Conservation (phyloP, 2,888 invertebrate species). For the Scaptomyza parva region DNA sequence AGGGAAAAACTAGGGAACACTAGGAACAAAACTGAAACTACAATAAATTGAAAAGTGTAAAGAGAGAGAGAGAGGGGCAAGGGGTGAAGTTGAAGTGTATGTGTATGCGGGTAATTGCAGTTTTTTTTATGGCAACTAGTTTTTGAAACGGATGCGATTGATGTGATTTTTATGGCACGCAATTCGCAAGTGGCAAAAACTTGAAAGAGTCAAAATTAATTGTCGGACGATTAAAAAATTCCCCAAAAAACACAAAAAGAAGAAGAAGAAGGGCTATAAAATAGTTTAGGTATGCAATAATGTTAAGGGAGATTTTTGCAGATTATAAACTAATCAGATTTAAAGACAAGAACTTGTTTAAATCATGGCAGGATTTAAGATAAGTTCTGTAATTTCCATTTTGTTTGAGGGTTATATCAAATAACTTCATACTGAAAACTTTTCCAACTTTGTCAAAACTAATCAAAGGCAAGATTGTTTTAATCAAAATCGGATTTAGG, state of each 20-base stretch:
- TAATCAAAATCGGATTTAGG: too few relatives aligned
- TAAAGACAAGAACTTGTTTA: too few relatives aligned
- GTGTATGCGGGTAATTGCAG: slow-evolving; percentile 68
- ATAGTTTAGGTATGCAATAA: too few relatives aligned
- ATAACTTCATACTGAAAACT: not conserved
- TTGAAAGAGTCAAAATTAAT: slow-evolving; percentile 25
- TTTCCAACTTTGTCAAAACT: too few relatives aligned
- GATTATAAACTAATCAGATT: too few relatives aligned
- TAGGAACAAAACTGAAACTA: slow-evolving; percentile 22
- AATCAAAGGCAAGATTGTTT: too few relatives aligned
- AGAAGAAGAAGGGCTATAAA: too few relatives aligned
- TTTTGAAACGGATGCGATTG: slow-evolving; percentile 74
- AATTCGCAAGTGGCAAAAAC: slow-evolving; percentile 36
- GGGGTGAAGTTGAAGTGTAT: not conserved
- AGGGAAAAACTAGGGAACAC: too few relatives aligned
- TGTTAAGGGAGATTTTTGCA: too few relatives aligned
- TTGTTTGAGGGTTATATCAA: too few relatives aligned
- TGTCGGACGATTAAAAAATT: slow-evolving; percentile 2
- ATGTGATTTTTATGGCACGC: slow-evolving; percentile 74
- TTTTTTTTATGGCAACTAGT: slow-evolving; percentile 77
- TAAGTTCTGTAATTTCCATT: too few relatives aligned
- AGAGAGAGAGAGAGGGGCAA: not conserved
- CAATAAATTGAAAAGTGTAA: slow-evolving; percentile 52
- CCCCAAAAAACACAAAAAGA: not conserved
- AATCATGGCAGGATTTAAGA: too few relatives aligned